phyloP scores from a whole-genome alignment of 2,888 invertebrate genomes.

The Leucozona laternaria region DNA sequence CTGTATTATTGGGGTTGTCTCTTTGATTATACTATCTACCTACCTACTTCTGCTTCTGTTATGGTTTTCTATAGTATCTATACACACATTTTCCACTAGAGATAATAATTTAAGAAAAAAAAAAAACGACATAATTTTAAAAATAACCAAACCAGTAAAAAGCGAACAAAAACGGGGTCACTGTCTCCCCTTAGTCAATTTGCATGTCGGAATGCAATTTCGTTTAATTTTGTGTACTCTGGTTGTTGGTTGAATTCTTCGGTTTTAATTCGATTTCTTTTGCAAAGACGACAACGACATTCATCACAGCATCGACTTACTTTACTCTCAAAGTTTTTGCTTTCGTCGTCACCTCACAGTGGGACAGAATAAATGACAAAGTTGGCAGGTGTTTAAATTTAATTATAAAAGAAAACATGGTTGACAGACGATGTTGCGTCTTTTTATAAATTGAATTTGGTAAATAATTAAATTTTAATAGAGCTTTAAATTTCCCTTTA shows the following conservation, averaged over 20 bases:
- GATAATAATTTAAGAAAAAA: constrained; percentile 38
- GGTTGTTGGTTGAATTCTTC: constrained; percentile 26
- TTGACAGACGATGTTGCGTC: no score
- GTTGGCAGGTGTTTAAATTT: neutral
- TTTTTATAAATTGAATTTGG: no score
- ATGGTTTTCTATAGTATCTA: constrained; percentile 3
- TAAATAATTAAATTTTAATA: no score
- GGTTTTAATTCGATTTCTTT: constrained; percentile 64
- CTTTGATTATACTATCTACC: constrained; percentile 20
- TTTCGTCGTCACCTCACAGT: neutral
- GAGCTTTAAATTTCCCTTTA: no score
- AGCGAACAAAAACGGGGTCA: constrained; percentile 66
- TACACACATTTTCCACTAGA: constrained; percentile 48
- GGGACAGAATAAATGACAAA: neutral
- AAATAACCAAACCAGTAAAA: constrained; percentile 65
- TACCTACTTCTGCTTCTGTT: constrained; percentile 10
- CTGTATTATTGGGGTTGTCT: constrained; percentile 50
- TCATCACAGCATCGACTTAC: constrained; percentile 56
- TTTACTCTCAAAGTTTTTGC: neutral
- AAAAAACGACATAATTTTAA: constrained; percentile 65
- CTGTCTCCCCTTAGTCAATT: constrained; percentile 72
- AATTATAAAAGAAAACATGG: neutral
- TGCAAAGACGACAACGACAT: constrained; percentile 58
- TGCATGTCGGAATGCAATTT: constrained; percentile 75
- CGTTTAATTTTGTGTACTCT: constrained; percentile 61